These are phyloP conservation scores for Melipona beecheii DNA, from an alignment of 2,888 invertebrate genomes.

Conservation along the genomic window DNA sequence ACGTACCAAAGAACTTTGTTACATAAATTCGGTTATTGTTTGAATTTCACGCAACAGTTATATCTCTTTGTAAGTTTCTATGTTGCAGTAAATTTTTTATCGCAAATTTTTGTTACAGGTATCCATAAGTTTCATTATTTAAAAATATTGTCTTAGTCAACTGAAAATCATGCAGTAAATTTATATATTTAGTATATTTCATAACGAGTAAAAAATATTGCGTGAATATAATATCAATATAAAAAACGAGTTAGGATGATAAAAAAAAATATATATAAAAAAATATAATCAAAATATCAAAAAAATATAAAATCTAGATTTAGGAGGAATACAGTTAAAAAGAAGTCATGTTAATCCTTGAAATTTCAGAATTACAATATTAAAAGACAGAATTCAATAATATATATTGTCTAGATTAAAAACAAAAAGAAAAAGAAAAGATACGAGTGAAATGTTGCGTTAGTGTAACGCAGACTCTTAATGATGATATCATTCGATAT, in stretches of 20 bases:
- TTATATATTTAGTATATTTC: not conserved
- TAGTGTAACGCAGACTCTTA: not conserved
- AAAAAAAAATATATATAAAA: not conserved
- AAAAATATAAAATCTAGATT: not conserved
- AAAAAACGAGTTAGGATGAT: not conserved
- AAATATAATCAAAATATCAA: no score
- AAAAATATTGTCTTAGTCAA: not conserved
- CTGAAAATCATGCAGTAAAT: not conserved
- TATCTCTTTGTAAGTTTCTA: no score
- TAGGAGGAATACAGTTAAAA: not conserved
- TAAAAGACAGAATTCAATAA: not conserved
- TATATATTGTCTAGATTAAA: not conserved
- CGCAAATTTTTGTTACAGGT: no score
- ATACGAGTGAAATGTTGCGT: not conserved
- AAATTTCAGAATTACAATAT: not conserved
- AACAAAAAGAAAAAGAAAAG: not conserved
- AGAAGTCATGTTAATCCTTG: not conserved
- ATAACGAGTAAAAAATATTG: not conserved
- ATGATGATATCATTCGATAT: not conserved
- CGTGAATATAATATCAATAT: not conserved
- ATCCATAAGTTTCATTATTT: not conserved
- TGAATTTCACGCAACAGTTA: no score
- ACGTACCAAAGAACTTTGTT: slow-evolving; percentile 32
- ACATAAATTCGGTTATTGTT: slow-evolving; percentile 38
- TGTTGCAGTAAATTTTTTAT: no score